Evolutionary conservation across 2,888 invertebrate species (phyloP).

Genomic region (Lasioglossum lativentre): DNA sequence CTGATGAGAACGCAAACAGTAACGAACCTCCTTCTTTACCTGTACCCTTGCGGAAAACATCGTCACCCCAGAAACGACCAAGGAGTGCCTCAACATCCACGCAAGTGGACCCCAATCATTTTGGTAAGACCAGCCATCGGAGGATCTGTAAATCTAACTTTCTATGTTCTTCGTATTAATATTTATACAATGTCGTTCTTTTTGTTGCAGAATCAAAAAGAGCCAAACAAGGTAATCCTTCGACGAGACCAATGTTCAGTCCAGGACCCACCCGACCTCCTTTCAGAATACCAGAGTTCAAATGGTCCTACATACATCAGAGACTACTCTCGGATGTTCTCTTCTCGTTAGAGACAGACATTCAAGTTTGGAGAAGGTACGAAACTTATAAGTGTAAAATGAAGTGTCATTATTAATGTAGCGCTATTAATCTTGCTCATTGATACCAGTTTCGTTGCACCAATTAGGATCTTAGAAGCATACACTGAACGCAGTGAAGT

Average conservation of each 20-base stretch:
- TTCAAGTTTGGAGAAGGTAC: conserved; percentile 94
- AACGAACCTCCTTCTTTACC: conserved; percentile 83
- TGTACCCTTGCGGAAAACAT: conserved; percentile 78
- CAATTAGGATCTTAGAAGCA: not conserved
- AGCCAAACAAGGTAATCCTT: conserved; percentile 86
- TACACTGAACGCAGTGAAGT: not conserved
- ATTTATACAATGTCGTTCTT: not conserved
- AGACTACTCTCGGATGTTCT: conserved; percentile 97
- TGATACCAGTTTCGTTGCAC: not conserved
- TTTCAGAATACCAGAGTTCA: conserved; percentile 99
- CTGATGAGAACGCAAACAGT: conserved; percentile 76
- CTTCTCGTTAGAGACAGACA: conserved; percentile 98
- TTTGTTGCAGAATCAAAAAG: conserved; percentile 79
- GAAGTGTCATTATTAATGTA: not conserved
- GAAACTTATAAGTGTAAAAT: not conserved
- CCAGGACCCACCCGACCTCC: conserved; percentile 97
- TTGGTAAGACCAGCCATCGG: conserved; percentile 87
- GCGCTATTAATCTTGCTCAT: not conserved
- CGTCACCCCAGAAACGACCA: conserved; percentile 90
- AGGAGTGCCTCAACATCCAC: conserved; percentile 92
- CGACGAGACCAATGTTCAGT: conserved; percentile 95
- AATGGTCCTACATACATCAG: conserved; percentile 99
- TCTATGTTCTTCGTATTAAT: not conserved
- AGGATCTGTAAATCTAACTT: no score
- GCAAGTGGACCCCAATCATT: conserved; percentile 94